Percentiles rank a stretch among this genome's conserved stretches.
Conservation (phyloP, 2,888 invertebrate species). For the Epinotia ramella region DNA sequence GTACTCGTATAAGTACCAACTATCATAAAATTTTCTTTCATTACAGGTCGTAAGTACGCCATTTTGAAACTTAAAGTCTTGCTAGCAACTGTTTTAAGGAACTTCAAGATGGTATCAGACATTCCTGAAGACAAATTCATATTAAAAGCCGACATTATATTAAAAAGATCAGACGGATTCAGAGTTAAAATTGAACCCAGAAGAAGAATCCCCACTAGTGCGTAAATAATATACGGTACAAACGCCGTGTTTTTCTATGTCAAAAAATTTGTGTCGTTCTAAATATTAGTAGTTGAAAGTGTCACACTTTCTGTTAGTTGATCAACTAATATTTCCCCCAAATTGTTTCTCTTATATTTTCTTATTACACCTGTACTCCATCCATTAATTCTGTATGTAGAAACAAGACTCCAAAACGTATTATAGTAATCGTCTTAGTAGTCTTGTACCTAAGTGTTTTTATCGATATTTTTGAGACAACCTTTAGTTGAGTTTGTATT, state of each 20-base stretch:
- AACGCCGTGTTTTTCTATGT: too few relatives aligned
- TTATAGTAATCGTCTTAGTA: background rate
- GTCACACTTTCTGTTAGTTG: background rate
- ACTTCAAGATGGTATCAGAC: constrained; percentile 87
- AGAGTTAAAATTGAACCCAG: constrained; percentile 88
- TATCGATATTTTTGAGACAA: too few relatives aligned
- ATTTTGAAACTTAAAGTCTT: constrained; percentile 91
- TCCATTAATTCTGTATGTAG: background rate
- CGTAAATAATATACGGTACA: constrained; percentile 23
- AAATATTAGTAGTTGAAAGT: background rate
- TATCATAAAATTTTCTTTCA: background rate
- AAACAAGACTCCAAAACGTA: background rate
- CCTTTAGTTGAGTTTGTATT: background rate
- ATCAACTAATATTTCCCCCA: background rate
- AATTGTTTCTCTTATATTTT: background rate
- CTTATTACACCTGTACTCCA: too few relatives aligned
- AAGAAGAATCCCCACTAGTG: constrained; percentile 63
- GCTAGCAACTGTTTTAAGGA: constrained; percentile 89
- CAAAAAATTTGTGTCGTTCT: too few relatives aligned
- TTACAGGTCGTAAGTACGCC: constrained; percentile 90
- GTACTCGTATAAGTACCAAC: too few relatives aligned
- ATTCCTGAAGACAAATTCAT: constrained; percentile 88
- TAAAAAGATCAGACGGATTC: constrained; percentile 91
- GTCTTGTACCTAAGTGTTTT: too few relatives aligned
- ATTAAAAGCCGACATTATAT: constrained; percentile 89